phyloP scores from a whole-genome alignment of 2,888 invertebrate genomes.

The Sclerodermus sp. region DNA sequence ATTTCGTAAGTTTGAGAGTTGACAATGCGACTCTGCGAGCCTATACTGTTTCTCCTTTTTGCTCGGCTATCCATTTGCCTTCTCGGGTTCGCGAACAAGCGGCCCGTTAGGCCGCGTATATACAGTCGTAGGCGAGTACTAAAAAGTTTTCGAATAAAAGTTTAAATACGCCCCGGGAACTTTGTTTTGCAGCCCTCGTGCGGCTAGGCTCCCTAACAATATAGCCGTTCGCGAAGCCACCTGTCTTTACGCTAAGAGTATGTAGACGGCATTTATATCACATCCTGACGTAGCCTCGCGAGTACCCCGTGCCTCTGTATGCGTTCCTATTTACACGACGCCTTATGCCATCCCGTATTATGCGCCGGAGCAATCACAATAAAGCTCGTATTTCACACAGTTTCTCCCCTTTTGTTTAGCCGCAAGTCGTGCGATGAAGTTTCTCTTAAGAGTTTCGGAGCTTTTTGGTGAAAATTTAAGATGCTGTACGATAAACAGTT shows the following conservation, averaged over 20 bases:
- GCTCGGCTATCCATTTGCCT: slow-evolving; percentile 2
- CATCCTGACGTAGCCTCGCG: too few species aligned
- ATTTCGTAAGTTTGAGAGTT: neutral
- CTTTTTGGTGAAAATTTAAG: slow-evolving; percentile 30
- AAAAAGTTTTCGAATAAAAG: slow-evolving; percentile 57
- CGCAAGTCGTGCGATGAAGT: slow-evolving; percentile 16
- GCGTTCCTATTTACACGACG: slow-evolving; percentile 5
- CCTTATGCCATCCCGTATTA: slow-evolving; percentile 2
- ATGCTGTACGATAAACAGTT: neutral
- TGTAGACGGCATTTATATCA: too few species aligned
- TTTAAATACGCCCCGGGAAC: slow-evolving; percentile 52
- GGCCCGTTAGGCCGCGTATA: slow-evolving; percentile 10
- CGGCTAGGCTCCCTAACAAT: slow-evolving; percentile 33
- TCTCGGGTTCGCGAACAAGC: slow-evolving; percentile 26
- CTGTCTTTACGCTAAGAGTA: slow-evolving; percentile 22
- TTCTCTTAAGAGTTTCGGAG: slow-evolving; percentile 31
- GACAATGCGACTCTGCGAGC: neutral
- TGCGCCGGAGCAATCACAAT: slow-evolving; percentile 8
- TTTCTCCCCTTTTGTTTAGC: slow-evolving; percentile 4
- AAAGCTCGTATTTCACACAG: slow-evolving; percentile 23
- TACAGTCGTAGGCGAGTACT: slow-evolving; percentile 24
- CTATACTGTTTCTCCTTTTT: neutral
- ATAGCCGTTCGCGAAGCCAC: slow-evolving; percentile 37
- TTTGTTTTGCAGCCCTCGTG: slow-evolving; percentile 38
- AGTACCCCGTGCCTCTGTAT: slow-evolving; percentile 14